phyloP scores from a whole-genome alignment of 2,888 invertebrate genomes.

The Melitaea athalia region DNA sequence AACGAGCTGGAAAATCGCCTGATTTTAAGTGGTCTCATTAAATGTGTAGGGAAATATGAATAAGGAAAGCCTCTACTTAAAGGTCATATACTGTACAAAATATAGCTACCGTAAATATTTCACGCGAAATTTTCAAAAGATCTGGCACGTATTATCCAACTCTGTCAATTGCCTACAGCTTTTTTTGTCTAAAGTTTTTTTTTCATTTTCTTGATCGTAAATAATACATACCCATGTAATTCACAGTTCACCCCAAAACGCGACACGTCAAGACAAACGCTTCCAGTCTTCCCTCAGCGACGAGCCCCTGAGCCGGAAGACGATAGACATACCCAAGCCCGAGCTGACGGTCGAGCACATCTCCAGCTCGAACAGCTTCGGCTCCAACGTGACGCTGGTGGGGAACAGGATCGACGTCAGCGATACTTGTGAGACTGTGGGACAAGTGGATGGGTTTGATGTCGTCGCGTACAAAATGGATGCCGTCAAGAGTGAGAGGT shows the following conservation, averaged over 20 bases:
- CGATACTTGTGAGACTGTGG: constrained; percentile 54
- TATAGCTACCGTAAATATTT: not conserved
- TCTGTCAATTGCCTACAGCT: not conserved
- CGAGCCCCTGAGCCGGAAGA: constrained; percentile 61
- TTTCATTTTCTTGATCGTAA: not conserved
- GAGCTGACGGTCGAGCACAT: constrained; percentile 61
- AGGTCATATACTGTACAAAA: too few species aligned
- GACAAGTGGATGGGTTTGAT: constrained; percentile 74
- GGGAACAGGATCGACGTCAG: constrained; percentile 93
- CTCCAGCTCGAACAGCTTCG: constrained; percentile 86
- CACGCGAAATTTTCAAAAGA: not conserved
- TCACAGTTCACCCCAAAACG: constrained; percentile 55
- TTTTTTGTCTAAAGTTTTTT: not conserved
- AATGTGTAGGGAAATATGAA: too few species aligned
- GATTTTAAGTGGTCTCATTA: too few species aligned
- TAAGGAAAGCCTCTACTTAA: too few species aligned
- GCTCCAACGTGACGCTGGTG: constrained; percentile 90
- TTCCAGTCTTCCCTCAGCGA: constrained; percentile 68
- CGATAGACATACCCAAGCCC: constrained; percentile 53
- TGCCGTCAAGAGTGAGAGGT: constrained; percentile 74
- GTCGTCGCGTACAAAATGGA: constrained; percentile 86
- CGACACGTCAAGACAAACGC: constrained; percentile 57
- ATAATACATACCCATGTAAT: not conserved
- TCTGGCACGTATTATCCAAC: too few species aligned
- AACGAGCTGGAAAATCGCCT: too few species aligned